These are phyloP conservation scores for Alviniconcha strummeri DNA, from an alignment of 2,888 invertebrate genomes.

Conservation along the genomic window DNA sequence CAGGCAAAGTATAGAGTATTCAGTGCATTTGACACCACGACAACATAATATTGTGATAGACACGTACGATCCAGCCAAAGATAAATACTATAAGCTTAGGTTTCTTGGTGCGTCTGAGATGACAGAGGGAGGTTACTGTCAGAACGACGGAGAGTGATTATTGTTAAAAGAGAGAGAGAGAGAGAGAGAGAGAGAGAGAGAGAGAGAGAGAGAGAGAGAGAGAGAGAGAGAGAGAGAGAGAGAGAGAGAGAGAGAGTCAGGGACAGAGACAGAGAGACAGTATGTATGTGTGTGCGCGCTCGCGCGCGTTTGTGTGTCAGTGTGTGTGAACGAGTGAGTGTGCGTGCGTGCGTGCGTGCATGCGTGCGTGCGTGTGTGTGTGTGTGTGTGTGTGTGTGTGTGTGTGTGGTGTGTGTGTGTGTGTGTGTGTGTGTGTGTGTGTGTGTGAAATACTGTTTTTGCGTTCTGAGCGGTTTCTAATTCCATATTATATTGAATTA, in stretches of 20 bases:
- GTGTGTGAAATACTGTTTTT: not conserved
- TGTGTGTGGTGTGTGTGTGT: constrained; percentile 18
- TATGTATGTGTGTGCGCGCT: not conserved
- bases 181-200: constrained; percentile 4
- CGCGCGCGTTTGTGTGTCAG: constrained; percentile 6
- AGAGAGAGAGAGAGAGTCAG: not conserved
- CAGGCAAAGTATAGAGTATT: too few relatives aligned
- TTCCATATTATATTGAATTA: too few relatives aligned
- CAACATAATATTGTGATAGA: too few relatives aligned
- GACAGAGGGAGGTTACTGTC: too few relatives aligned
- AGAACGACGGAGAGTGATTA: too few relatives aligned
- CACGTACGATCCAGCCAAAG: too few relatives aligned
- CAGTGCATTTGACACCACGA: too few relatives aligned
- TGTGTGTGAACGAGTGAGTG: not conserved
- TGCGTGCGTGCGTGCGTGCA: not conserved
- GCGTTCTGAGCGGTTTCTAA: not conserved
- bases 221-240: not conserved
- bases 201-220: not conserved
- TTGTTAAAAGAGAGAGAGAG: not conserved
- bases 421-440: constrained; percentile 14
- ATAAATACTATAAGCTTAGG: too few relatives aligned
- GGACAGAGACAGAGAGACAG: not conserved
- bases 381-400: constrained; percentile 16
- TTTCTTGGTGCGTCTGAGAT: too few relatives aligned
- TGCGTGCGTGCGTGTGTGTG: constrained; percentile 5